Base-by-base conservation (phyloP, 2,797 vertebrate genomes). In the Hydrolagus colliei region DNA sequence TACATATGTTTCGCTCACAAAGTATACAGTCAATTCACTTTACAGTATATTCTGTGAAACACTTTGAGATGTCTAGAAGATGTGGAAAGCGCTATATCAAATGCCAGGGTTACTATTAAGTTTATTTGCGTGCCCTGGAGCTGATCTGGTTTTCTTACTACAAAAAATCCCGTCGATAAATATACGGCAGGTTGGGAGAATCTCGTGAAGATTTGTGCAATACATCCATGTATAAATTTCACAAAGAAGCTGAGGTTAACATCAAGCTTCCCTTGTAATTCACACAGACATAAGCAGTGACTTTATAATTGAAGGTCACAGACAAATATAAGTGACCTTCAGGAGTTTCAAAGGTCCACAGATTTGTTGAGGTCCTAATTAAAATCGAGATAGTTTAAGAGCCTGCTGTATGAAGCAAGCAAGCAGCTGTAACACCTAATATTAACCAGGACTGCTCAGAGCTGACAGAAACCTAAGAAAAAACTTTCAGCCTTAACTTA, bases 401-500 rank as follows among this genome's bases (percentile, higher is more conserved):
- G 65, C 41, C 52, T 35, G 65, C 79, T 84, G 65, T 84, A 84
- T 63, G 65, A 84, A 84, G 67, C 79, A 84, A 32, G 71, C 63
- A 63, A 80, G 32, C 65, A 84, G 79, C 9, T 67, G 10, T 52
- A 18, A 41, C 18, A 16, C 65, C 32, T 71, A 67, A 84, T 84
- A 84, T 84, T 84, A 84, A 84, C 32, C 79, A 84, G 65, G 65
- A 68, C 65, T 84, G 35, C 65, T 84, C 20, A 71, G 65, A 86
- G 65, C 87, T 91, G 91, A 90, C 91, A 92, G 90, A 90, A 89
- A 85, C 71, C 74, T 0, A 20, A 41, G 65, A 86, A 87, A 89
- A 89, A 76, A 89, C 78, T 85, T 88, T 87, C 87, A 90, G 32
- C 86, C 87, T 89, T 93, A 95, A 94, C 90, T 89, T 88, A 88